Percentiles rank a stretch among this genome's conserved stretches.
phyloP scores from a whole-genome alignment of 2,888 invertebrate genomes.

The Epsilonema sp. region DNA sequence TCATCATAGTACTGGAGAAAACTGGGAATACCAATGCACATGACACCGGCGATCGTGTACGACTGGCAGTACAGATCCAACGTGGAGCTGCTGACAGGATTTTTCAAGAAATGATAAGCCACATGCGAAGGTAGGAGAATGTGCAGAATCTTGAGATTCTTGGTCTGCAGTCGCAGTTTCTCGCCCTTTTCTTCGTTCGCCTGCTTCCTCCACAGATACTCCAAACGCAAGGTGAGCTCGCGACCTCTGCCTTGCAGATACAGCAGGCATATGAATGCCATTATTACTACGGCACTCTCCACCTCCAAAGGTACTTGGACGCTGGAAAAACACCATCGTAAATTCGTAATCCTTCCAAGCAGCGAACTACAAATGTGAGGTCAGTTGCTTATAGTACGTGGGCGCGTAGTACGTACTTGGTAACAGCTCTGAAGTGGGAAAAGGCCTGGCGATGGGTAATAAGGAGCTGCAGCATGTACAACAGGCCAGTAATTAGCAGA shows the following conservation, averaged over 20 bases:
- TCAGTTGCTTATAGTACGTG: too few species aligned
- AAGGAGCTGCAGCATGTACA: constrained; percentile 58
- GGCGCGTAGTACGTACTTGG: constrained; percentile 44
- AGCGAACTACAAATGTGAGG: too few species aligned
- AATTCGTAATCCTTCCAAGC: too few species aligned
- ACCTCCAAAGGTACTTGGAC: constrained; percentile 56
- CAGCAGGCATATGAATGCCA: constrained; percentile 60
- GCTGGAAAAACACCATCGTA: too few species aligned
- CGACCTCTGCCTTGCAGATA: constrained; percentile 54
- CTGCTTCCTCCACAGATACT: constrained; percentile 38
- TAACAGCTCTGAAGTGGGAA: constrained; percentile 55
- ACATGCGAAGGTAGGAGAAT: constrained; percentile 76
- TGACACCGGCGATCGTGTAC: constrained; percentile 68
- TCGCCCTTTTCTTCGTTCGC: constrained; percentile 65
- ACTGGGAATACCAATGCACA: constrained; percentile 77
- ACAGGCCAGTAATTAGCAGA: constrained; percentile 53
- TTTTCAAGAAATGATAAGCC: constrained; percentile 61
- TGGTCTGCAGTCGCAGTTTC: constrained; percentile 74
- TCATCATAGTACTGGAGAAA: constrained; percentile 85
- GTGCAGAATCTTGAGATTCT: constrained; percentile 60
- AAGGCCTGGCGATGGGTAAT: constrained; percentile 58
- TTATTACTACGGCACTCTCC: constrained; percentile 45
- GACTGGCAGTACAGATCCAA: constrained; percentile 74
- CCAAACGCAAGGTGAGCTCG: constrained; percentile 61
- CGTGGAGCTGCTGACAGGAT: background rate